A percentile compares a stretch with the other conserved stretches of the same genome.
Evolutionary conservation across 1,140 invertebrate species (phyloP).

Genomic region (Drosophila mojavensis): DNA sequence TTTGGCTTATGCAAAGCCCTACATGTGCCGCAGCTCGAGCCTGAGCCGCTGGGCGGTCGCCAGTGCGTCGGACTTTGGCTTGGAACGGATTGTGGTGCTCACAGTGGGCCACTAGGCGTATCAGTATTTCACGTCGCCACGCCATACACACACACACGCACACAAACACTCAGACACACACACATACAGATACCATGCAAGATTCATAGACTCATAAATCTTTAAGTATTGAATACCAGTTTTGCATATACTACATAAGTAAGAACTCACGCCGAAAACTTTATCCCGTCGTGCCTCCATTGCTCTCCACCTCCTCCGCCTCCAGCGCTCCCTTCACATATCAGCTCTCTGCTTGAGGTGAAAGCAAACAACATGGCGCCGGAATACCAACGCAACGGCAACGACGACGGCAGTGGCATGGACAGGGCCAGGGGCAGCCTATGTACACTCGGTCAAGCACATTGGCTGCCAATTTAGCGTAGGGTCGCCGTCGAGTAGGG

Average conservation of each 20-base stretch:
- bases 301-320: conserved; percentile 5
- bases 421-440: conserved; percentile 29
- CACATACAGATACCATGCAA: conserved; percentile 57
- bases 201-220: conserved; percentile 82
- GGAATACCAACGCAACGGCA: conserved; percentile 46
- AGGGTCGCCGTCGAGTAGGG: conserved; percentile 22
- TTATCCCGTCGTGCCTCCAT: conserved; percentile 54
- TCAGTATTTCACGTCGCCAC: conserved; percentile 70
- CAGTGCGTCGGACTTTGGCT: conserved; percentile 39
- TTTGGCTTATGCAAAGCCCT: conserved; percentile 64
- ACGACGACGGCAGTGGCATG: not conserved
- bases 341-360: conserved; percentile 75
- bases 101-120: conserved; percentile 22
- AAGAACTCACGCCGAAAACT: conserved; percentile 77
- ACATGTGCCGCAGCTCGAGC: conserved; percentile 43
- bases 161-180: conserved; percentile 1
- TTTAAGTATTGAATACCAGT: conserved; percentile 82
- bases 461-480: conserved; percentile 75
- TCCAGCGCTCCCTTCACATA: conserved; percentile 24
- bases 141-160: conserved; percentile 24
- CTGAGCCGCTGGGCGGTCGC: conserved; percentile 30
- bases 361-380: conserved; percentile 79
- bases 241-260: conserved; percentile 69
- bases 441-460: conserved; percentile 51
- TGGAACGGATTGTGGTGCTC: conserved; percentile 11